Evolutionary conservation across 2,888 invertebrate genomes (phyloP).

Genomic region (Callyntrura guangdongensis): DNA sequence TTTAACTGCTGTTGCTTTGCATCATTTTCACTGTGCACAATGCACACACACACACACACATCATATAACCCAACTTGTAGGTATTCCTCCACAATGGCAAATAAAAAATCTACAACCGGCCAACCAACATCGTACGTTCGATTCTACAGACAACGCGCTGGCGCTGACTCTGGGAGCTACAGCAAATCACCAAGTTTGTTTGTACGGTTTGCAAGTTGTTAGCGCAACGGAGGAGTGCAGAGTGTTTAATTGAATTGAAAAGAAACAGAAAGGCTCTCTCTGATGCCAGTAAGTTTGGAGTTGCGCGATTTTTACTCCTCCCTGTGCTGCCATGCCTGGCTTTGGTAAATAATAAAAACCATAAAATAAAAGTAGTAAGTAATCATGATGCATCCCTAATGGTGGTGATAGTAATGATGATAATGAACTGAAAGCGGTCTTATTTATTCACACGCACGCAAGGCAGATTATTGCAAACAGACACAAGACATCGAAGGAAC

Average conservation of each 20-base stretch:
- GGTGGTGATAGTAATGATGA: constrained; percentile 5
- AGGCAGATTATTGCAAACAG: neutral
- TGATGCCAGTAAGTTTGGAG: neutral
- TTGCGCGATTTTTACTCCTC: constrained; percentile 42
- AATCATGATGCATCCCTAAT: constrained; percentile 5
- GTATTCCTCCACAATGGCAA: neutral
- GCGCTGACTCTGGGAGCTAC: neutral
- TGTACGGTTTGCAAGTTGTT: neutral
- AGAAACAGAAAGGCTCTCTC: constrained; percentile 41
- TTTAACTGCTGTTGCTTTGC: neutral
- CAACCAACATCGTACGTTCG: too few species aligned
- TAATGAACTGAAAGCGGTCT: constrained; percentile 13
- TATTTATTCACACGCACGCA: constrained; percentile 35
- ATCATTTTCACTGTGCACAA: too few species aligned
- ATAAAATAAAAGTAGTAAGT: too few species aligned
- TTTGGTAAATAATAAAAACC: constrained; percentile 10
- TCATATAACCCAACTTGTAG: neutral
- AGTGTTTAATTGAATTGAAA: constrained; percentile 20
- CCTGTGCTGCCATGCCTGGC: constrained; percentile 31
- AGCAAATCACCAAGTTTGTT: neutral
- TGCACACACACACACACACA: neutral
- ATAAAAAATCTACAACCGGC: neutral
- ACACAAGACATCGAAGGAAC: neutral
- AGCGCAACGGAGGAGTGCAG: neutral
- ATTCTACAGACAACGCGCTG: neutral